These are phyloP conservation scores for Cosmia pyralina DNA, from an alignment of 2,888 invertebrate genomes.

Conservation along the genomic window DNA sequence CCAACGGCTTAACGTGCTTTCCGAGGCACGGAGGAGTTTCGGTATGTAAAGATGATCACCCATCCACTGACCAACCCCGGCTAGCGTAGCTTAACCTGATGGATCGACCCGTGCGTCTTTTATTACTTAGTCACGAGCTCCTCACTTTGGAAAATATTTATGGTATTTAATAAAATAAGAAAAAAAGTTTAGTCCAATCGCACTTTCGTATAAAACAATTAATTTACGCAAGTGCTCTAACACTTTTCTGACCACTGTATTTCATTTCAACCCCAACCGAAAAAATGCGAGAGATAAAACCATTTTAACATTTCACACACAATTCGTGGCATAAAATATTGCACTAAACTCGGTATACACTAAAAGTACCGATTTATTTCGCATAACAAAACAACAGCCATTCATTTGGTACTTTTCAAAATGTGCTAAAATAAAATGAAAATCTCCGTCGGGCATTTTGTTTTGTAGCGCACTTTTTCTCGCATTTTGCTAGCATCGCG, in stretches of 20 bases:
- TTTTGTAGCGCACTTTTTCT: conserved; percentile 47
- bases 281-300: conserved; percentile 16
- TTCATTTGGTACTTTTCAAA: conserved; percentile 52
- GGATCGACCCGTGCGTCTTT: no score
- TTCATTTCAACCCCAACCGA: conserved; percentile 13
- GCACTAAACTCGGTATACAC: conserved; percentile 44
- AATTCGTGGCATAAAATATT: conserved; percentile 49
- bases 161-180: not conserved
- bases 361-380: conserved; percentile 54
- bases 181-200: not conserved
- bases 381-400: conserved; percentile 53
- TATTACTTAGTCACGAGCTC: no score
- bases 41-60: no score
- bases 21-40: no score
- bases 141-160: not conserved
- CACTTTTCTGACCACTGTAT: conserved; percentile 5
- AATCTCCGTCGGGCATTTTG: conserved; percentile 37
- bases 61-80: no score
- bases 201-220: not conserved
- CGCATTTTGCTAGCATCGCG: conserved; percentile 34
- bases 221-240: not conserved
- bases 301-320: conserved; percentile 23
- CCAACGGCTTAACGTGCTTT: no score
- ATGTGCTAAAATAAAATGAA: conserved; percentile 55
- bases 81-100: no score